Base-by-base conservation (phyloP, 2,113 vertebrate species). In the Micromys minutus region DNA sequence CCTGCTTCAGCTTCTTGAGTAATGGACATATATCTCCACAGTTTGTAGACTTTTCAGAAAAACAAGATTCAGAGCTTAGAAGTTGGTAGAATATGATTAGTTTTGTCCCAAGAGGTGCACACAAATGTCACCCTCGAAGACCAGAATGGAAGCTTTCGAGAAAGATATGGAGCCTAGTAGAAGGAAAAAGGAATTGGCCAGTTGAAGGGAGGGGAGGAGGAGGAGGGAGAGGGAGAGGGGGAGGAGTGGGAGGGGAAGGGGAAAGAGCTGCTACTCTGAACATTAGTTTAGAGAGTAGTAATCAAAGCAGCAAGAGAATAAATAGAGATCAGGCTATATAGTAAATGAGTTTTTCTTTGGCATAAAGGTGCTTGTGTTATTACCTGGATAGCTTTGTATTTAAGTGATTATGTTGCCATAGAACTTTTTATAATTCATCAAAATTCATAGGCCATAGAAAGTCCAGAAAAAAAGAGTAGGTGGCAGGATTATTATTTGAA, bases 371-470 rank as follows among this genome's bases (percentile, higher is more conserved):
- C 74, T 91, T 65, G 45, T 89, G 69, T 88, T 95, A 91, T 94
- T 96, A 95, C 74, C 93, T 76, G 61, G 67, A 47, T 80, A 83
- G 89, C 87, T 93, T 97, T 95, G 90, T 89, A 85, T 96, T 90
- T 75, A 90, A 96, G 71, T 71, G 59, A 95, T 95, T 81, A 94
- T 83, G 81, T 1, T 75, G 39, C 95, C 34, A 67, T 65, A 97
- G 69, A 79, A 95, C 0, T 55, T 97, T 96, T 74, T 90, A 57
- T 63, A 96, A 92, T 98, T 97, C 95, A 97, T 97, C 97, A 98
- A 94, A 98, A 98, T 95, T 96, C 95, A 95, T 36, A 91, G 71
- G 59, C 65, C 36, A 42, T 29, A 59, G 94, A 87, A 71, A 85
- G 87, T 90, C 71, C 69, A 59, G 24, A 42, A 75, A 86, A 84